Evolutionary conservation across 1,140 invertebrate species (phyloP), one percentile per base, ranked within the genome.

Genomic region (Dreissena polymorpha): DNA sequence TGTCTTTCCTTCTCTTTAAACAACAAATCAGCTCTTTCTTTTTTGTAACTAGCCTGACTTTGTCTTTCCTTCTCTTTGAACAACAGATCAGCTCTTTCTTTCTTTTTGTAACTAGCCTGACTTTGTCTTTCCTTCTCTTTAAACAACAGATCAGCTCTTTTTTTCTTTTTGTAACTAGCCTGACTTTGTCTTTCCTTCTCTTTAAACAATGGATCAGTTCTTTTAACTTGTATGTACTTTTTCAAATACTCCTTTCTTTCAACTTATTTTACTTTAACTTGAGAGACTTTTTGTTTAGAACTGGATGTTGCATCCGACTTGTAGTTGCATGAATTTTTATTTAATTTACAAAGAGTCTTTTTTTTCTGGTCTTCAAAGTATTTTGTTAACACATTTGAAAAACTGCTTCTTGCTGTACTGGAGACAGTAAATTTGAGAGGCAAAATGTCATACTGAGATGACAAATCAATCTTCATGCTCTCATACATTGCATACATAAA

Each of bases 401-500:
- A 39, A 39, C 39, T 39, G 39, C 39, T 39, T 39, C 39, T 39
- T 39, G 39, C 39, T 39, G 39, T 39, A 39, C 39, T 39, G 39
- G 39, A 39, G 39, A 72, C 51, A 55, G n/a, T 39, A 57, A 76
- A 76, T 8, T 76, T 49, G 18, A 76, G 16, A 25, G 74, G 74
- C 50, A 76, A n/a, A 39, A 76, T 65, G 13, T 76, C 74, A 76
- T 49, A 76, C 18, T 64, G 74, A 76, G 10, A 18, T n/a, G 16
- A 10, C 13, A 76, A 25, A 49, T 76, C 60, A 65, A 65, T 76
- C 10, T 57, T 39, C 39, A 50, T 50, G n/a, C 74, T 76, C 14
- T 65, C 25, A 76, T 65, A 76, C 55, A 76, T 29, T 49, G 74
- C 57, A 76, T 76, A 76, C 74, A 76, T 29, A 65, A 39, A 76